A percentile compares a stretch with the other conserved stretches of the same genome.
Evolutionary conservation across 2,797 vertebrate genomes (phyloP).

Genomic region (Pseudochromis fuscus): DNA sequence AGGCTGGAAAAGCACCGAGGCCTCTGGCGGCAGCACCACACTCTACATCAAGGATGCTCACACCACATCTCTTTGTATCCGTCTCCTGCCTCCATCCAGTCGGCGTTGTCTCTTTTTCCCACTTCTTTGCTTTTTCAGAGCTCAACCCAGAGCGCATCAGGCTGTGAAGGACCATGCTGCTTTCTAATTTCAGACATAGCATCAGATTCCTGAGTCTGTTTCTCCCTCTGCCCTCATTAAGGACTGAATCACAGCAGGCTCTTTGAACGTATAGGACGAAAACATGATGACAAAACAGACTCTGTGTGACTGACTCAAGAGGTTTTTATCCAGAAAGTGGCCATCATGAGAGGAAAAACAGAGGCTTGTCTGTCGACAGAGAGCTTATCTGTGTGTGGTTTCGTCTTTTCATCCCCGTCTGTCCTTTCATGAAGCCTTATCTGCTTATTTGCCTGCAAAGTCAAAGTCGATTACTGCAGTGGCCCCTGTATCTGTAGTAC

Average conservation of each 20-base stretch:
- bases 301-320: background rate
- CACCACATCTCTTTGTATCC: conserved; percentile 1
- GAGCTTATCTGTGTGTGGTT: conserved; percentile 6
- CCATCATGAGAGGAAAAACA: background rate
- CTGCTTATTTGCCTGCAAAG: conserved; percentile 51
- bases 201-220: background rate
- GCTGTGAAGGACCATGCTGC: conserved; percentile 39
- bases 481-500: background rate
- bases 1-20: conserved; percentile 38
- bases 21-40: conserved; percentile 46
- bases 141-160: conserved; percentile 45
- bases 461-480: too few species aligned
- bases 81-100: conserved; percentile 21
- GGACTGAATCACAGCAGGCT: conserved; percentile 16
- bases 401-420: conserved; percentile 11
- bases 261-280: conserved; percentile 9
- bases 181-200: conserved; percentile 35
- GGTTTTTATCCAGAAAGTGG: conserved; percentile 4
- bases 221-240: conserved; percentile 25
- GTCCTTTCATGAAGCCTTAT: conserved; percentile 15
- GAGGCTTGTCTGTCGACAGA: background rate
- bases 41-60: conserved; percentile 29
- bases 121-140: conserved; percentile 29
- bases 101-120: background rate
- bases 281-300: background rate